Evolutionary conservation across 2,888 invertebrate species (phyloP).

Genomic region (Drosophila engyochracea): DNA sequence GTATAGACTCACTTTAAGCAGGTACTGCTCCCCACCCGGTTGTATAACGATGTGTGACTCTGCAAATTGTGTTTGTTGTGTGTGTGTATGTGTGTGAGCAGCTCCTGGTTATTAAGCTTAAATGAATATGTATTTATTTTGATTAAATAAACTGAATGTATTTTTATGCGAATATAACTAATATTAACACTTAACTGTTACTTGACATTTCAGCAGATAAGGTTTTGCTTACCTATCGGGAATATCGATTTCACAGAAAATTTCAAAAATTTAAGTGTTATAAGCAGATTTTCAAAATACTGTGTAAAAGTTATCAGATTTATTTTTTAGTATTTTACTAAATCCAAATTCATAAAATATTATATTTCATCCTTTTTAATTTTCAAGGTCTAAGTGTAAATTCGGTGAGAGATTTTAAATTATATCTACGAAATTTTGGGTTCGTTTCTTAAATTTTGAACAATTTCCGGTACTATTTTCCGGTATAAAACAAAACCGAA

Average conservation of each 20-base stretch:
- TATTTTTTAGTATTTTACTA: not conserved
- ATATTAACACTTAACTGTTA: not conserved
- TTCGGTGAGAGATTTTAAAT: not conserved
- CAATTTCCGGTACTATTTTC: not conserved
- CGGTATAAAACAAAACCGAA: not conserved
- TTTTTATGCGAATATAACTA: not conserved
- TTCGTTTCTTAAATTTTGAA: not conserved
- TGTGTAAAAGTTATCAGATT: not conserved
- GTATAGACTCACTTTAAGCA: slow-evolving; percentile 16
- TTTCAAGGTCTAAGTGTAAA: not conserved
- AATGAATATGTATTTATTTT: slow-evolving; percentile 5
- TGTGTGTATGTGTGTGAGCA: not conserved
- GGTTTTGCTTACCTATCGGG: not conserved
- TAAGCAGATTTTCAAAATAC: not conserved
- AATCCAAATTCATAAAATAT: not conserved
- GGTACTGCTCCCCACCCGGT: slow-evolving; percentile 1
- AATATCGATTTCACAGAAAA: not conserved
- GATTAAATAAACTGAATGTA: not conserved
- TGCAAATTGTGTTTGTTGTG: slow-evolving; percentile 5
- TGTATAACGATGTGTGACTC: slow-evolving; percentile 41
- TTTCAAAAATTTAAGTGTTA: not conserved
- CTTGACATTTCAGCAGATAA: not conserved
- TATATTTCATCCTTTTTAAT: not conserved
- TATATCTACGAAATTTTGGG: not conserved
- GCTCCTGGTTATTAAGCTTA: slow-evolving; percentile 6